phyloP scores from a whole-genome alignment of 2,797 vertebrate species.

The Aselliscus stoliczkanus region DNA sequence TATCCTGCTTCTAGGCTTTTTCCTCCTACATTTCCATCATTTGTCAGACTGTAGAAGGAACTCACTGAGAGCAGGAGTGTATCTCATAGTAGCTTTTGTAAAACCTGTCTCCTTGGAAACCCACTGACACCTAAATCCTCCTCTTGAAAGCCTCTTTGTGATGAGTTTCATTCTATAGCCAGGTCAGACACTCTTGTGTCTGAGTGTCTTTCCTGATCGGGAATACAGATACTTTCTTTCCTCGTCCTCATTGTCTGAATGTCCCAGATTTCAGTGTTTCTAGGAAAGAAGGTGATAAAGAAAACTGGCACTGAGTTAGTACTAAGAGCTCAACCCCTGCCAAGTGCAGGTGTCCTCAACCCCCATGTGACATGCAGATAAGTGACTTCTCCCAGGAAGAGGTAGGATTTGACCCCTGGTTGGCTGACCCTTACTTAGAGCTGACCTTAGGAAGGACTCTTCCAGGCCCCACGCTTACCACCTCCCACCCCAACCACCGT shows the following conservation, averaged over 20 bases:
- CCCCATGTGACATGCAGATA: background rate
- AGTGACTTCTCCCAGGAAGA: background rate
- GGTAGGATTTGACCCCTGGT: background rate
- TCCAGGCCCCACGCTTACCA: background rate
- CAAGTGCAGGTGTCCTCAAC: background rate
- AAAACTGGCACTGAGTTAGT: background rate
- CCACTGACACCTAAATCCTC: background rate
- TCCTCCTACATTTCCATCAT: background rate
- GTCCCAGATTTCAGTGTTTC: background rate
- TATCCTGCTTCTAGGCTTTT: background rate
- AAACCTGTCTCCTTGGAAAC: constrained; percentile 68
- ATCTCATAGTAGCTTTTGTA: constrained; percentile 55
- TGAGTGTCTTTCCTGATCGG: background rate
- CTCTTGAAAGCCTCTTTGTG: constrained; percentile 1
- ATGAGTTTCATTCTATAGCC: background rate
- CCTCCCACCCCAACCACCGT: background rate
- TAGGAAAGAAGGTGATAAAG: background rate
- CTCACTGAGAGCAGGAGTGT: background rate
- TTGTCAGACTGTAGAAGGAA: background rate
- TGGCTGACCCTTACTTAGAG: background rate
- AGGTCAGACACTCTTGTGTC: background rate
- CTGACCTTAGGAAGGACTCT: background rate
- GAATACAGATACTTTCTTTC: background rate
- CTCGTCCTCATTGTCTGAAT: background rate
- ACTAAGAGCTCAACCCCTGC: background rate